Evolutionary conservation across 2,113 vertebrate genomes (phyloP).

Genomic region (Ancistrus triradiatus): DNA sequence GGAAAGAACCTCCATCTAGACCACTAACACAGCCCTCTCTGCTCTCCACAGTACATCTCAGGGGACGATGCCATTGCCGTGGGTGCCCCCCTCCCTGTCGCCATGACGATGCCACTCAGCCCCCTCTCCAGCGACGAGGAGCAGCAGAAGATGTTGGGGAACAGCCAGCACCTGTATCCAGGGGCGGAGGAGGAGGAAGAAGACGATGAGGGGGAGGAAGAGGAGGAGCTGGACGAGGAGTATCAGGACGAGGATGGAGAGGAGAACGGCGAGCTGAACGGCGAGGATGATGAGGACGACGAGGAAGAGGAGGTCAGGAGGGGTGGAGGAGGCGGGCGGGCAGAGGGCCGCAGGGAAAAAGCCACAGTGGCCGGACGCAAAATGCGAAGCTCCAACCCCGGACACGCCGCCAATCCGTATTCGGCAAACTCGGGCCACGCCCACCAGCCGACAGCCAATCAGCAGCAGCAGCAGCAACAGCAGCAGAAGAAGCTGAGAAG

Average conservation of each 20-base stretch:
- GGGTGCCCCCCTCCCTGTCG: conserved; percentile 70
- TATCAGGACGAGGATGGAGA: conserved; percentile 59
- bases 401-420: conserved; percentile 65
- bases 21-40: conserved; percentile 18
- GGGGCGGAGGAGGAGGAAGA: conserved; percentile 79
- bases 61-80: conserved; percentile 71
- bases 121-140: conserved; percentile 89
- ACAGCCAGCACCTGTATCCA: conserved; percentile 70
- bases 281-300: conserved; percentile 61
- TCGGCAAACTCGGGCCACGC: conserved; percentile 65
- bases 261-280: conserved; percentile 66
- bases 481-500: conserved; percentile 75
- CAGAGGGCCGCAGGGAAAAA: conserved; percentile 61
- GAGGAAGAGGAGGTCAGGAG: conserved; percentile 53
- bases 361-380: conserved; percentile 53
- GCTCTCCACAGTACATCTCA: conserved; percentile 57
- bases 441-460: conserved; percentile 67
- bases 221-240: conserved; percentile 75
- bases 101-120: conserved; percentile 89
- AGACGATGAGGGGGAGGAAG: conserved; percentile 82
- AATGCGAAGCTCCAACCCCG: conserved; percentile 56
- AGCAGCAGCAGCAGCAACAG: conserved; percentile 52
- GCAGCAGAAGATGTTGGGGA: conserved; percentile 81
- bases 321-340: conserved; percentile 55
- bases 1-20: too few relatives aligned